Evolutionary conservation across 35 echinoderm and acorn worm genomes (phyloP).

Genomic region (Amphiura filiformis): DNA sequence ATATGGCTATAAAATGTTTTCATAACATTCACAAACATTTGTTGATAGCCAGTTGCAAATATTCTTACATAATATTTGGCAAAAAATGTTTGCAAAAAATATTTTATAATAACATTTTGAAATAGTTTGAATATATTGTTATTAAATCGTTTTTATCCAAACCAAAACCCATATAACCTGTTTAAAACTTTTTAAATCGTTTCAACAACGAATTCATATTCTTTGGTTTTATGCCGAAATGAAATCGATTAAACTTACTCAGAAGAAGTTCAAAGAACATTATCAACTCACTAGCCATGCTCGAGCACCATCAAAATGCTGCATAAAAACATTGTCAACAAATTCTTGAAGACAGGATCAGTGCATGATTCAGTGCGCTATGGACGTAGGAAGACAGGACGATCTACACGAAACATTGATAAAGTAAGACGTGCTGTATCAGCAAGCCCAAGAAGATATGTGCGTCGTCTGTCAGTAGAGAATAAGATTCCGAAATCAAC

Average conservation of each 20-base stretch:
- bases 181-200: too few relatives aligned
- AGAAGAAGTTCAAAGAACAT: conserved; percentile 1
- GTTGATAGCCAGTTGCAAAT: too few relatives aligned
- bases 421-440: background rate
- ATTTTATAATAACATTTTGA: too few relatives aligned
- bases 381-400: background rate
- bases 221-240: conserved; percentile 1
- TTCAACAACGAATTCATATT: background rate
- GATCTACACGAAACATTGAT: background rate
- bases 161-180: too few relatives aligned
- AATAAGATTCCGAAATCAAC: background rate
- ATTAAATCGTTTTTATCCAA: too few relatives aligned
- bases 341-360: background rate
- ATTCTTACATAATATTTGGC: too few relatives aligned
- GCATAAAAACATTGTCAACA: background rate
- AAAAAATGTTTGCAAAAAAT: too few relatives aligned
- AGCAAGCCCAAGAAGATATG: background rate
- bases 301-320: background rate
- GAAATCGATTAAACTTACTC: background rate
- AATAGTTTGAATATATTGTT: too few relatives aligned
- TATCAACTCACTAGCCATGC: background rate
- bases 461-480: background rate
- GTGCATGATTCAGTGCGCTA: background rate
- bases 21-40: too few relatives aligned
- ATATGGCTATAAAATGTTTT: too few relatives aligned